Base-by-base conservation (phyloP, 2,888 invertebrate species). In the Tachina lurida region DNA sequence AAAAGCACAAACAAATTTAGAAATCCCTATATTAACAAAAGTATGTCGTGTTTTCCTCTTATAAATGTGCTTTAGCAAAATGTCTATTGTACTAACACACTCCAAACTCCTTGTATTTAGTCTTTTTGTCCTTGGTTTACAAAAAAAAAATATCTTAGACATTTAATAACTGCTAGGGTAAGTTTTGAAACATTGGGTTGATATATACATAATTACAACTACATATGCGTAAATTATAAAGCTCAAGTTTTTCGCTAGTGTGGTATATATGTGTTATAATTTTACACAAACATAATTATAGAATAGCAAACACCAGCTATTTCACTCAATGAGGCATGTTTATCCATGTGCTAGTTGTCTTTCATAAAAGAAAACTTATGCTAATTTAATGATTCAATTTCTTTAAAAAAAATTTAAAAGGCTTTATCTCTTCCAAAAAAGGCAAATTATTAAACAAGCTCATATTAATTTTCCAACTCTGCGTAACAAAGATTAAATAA, bases 371-470 rank as follows among this genome's bases (percentile, higher is more conserved):
- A 54, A 13, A 68, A 45, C 45, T 79, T 81, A 62, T 68, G 68
- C 43, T 82, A 70, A 82, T 75, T 75, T 81, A 82, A 76, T 82
- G 70, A 63, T 70, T 76, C 71, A 76, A 82, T 82, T 82, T 82
- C 70, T 19, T 17, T 56, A 63, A 49, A 43, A 81, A 70, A 47
- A 56, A 70, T 43, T 41, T 39, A 7, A 75, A 70, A 45, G 22
- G 13, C 3, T 47, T n/a, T 56, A 65, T 58, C 47, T 56, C 22
- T 47, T 31, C 19, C 45, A 58, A 47, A 12, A 17, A 15, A 8
- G 7, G n/a, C 8, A 49, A 49, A 49, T n/a, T 15, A n/a, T 49
- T 49, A n/a, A 5, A 8, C 19, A 31, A 65, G 10, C 43, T 43
- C n/a, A 39, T 13, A 45, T 12, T 10, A 39, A 60, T 31, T 60